Evolutionary conservation across 2,888 invertebrate species (phyloP).

Genomic region (Plemyria rubiginata): DNA sequence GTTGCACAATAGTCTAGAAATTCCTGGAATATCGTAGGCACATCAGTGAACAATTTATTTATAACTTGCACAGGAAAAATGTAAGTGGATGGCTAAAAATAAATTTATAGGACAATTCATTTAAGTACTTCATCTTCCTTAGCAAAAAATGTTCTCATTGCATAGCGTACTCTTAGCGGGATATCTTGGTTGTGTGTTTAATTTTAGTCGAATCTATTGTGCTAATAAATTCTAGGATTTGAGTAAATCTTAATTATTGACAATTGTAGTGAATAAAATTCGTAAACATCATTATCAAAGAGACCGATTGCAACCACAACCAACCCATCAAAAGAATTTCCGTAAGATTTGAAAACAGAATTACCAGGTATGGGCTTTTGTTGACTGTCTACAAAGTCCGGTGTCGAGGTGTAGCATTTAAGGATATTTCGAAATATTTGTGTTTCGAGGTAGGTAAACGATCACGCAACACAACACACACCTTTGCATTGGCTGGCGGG

Average conservation of each 20-base stretch:
- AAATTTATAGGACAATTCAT: conserved; percentile 9
- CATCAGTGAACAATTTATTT: conserved; percentile 58
- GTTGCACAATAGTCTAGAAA: conserved; percentile 80
- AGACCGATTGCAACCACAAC: conserved; percentile 36
- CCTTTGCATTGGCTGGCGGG: conserved; percentile 43
- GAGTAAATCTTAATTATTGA: conserved; percentile 42
- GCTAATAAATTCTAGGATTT: conserved; percentile 43
- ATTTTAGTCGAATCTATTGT: conserved; percentile 40
- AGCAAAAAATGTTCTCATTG: no score
- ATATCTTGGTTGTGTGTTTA: background rate
- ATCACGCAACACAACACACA: conserved; percentile 50
- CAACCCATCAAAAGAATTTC: conserved; percentile 32
- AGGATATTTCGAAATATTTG: conserved; percentile 67
- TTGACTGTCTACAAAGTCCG: conserved; percentile 42
- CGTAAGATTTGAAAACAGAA: conserved; percentile 33
- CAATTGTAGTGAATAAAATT: conserved; percentile 31
- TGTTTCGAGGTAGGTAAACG: conserved; percentile 58
- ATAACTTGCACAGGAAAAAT: conserved; percentile 39
- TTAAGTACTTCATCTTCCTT: background rate
- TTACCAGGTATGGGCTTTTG: conserved; percentile 33
- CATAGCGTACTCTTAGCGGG: background rate
- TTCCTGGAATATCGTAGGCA: conserved; percentile 62
- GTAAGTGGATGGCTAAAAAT: conserved; percentile 30
- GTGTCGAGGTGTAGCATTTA: conserved; percentile 45
- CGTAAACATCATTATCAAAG: conserved; percentile 41